Conservation (phyloP, 2,888 invertebrate species). For the Gymnocheta viridis region DNA sequence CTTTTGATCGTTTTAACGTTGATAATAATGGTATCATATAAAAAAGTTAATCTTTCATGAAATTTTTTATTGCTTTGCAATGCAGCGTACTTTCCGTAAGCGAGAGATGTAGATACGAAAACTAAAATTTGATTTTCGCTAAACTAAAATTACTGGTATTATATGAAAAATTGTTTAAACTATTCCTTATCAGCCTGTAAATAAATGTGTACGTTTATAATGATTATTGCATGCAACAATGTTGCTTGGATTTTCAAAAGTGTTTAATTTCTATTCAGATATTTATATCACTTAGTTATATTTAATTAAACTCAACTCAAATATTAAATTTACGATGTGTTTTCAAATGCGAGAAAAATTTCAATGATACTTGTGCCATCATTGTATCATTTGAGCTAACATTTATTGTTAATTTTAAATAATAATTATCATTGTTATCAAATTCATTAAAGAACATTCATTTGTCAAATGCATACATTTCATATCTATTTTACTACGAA, state of each 20-base stretch:
- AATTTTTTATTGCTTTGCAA: too few relatives aligned
- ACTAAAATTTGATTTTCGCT: too few relatives aligned
- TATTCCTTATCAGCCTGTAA: neutral
- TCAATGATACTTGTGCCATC: slow-evolving; percentile 60
- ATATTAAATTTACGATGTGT: neutral
- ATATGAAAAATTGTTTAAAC: neutral
- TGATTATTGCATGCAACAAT: slow-evolving; percentile 4
- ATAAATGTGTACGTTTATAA: neutral
- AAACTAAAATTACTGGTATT: too few relatives aligned
- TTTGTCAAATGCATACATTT: slow-evolving; percentile 50
- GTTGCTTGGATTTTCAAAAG: neutral
- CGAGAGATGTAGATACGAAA: too few relatives aligned
- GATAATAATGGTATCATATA: too few relatives aligned
- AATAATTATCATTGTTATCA: slow-evolving; percentile 9
- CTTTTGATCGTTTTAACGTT: too few relatives aligned
- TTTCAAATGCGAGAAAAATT: slow-evolving; percentile 22
- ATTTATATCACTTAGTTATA: slow-evolving; percentile 22
- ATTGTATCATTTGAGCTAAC: slow-evolving; percentile 43
- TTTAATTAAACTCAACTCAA: slow-evolving; percentile 28
- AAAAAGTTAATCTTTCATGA: too few relatives aligned
- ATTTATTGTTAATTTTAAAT: slow-evolving; percentile 29
- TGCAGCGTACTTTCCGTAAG: too few relatives aligned
- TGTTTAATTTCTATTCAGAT: neutral
- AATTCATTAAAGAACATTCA: slow-evolving; percentile 42
- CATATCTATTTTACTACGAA: neutral